phyloP scores from a whole-genome alignment of 2,113 vertebrate species.

The Antechinus flavipes region DNA sequence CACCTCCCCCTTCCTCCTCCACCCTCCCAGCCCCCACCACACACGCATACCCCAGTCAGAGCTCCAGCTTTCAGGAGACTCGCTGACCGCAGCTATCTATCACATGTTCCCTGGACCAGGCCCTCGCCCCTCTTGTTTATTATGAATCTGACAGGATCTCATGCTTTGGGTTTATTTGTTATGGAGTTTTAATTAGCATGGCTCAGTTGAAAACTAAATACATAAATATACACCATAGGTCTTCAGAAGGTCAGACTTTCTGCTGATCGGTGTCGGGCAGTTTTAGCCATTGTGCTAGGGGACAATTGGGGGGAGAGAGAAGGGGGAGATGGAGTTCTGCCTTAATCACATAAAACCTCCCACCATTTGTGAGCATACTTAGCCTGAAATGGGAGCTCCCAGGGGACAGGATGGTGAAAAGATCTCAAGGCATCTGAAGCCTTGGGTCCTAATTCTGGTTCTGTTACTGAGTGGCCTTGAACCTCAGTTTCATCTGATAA shows the following conservation, averaged over 20 bases:
- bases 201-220: not conserved
- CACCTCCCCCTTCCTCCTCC: not conserved
- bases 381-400: not conserved
- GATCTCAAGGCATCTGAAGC: not conserved
- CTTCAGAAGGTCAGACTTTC: not conserved
- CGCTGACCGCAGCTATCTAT: not conserved
- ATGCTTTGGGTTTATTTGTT: not conserved
- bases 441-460: not conserved
- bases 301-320: not conserved
- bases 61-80: not conserved
- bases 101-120: not conserved
- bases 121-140: not conserved
- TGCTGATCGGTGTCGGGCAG: not conserved
- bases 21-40: not conserved
- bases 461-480: not conserved
- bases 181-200: not conserved
- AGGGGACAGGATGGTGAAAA: not conserved
- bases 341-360: not conserved
- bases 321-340: not conserved
- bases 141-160: not conserved
- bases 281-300: not conserved
- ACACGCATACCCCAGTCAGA: not conserved
- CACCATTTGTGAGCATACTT: not conserved
- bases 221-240: constrained; percentile 5
- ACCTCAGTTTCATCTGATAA: not conserved